These are phyloP conservation scores for Apamea anceps DNA, from an alignment of 2,888 invertebrate genomes.

Conservation along the genomic window DNA sequence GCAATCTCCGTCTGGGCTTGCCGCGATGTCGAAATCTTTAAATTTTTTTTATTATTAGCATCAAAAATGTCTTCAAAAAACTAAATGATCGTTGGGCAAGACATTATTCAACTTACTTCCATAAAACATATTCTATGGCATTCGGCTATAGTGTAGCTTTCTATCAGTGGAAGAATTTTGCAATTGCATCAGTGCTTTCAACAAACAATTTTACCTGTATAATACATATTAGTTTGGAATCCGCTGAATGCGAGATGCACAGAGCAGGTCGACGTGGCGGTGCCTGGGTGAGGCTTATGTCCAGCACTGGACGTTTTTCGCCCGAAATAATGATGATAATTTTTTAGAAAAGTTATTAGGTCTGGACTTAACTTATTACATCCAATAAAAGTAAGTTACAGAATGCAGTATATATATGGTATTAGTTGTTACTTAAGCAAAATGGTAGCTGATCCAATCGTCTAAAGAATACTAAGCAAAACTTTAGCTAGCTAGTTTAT, in stretches of 20 bases:
- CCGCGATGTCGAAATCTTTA: not conserved
- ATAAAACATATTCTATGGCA: not conserved
- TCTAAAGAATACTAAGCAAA: slow-evolving; percentile 7
- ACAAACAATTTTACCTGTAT: not conserved
- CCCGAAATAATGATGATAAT: too few species aligned
- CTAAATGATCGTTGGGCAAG: not conserved
- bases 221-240: too few species aligned
- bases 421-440: slow-evolving; percentile 1
- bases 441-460: slow-evolving; percentile 19
- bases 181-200: not conserved
- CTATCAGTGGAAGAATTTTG: not conserved
- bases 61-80: not conserved
- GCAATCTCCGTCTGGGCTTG: too few species aligned
- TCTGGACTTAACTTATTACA: not conserved
- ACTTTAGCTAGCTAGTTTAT: slow-evolving; percentile 19
- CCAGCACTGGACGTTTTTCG: too few species aligned
- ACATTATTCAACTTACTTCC: not conserved
- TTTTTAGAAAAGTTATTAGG: not conserved
- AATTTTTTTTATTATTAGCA: not conserved
- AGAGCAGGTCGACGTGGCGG: too few species aligned
- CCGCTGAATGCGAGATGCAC: too few species aligned
- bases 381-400: not conserved
- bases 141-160: not conserved
- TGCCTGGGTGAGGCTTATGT: too few species aligned
- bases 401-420: not conserved